A percentile compares a stretch with the other conserved stretches of the same genome.
Evolutionary conservation across 2,797 vertebrate genomes (phyloP).

Genomic region (Merluccius polli): DNA sequence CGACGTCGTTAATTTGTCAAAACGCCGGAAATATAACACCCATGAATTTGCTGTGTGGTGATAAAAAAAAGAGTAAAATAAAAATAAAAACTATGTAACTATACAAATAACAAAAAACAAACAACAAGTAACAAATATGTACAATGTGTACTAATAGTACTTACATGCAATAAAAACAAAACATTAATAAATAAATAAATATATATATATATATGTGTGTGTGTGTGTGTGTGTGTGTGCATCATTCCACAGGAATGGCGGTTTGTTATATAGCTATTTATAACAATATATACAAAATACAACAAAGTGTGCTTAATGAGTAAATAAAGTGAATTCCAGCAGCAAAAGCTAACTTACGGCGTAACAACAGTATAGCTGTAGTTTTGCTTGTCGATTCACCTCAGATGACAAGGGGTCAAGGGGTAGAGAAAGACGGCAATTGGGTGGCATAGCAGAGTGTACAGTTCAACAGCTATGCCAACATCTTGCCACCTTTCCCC

Average conservation of each 20-base stretch:
- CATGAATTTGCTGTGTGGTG: no score
- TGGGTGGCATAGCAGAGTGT: conserved; percentile 17
- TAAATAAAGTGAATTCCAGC: background rate
- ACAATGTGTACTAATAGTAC: no score
- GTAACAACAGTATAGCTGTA: background rate
- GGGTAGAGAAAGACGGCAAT: conserved; percentile 15
- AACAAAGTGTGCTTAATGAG: background rate
- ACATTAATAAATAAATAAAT: background rate
- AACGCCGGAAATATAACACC: no score
- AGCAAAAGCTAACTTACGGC: background rate
- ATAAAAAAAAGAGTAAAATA: no score
- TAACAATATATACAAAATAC: background rate
- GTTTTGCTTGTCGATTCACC: background rate
- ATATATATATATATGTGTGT: background rate
- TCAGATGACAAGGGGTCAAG: background rate
- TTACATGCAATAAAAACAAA: background rate
- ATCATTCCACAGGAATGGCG: background rate
- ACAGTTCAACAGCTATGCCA: conserved; percentile 20
- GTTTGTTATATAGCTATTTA: background rate
- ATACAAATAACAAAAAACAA: no score
- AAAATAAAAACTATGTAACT: no score
- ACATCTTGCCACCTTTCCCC: conserved; percentile 26
- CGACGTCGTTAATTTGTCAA: no score
- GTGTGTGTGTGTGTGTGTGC: no score
- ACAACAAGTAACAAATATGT: no score